These are phyloP conservation scores for Poeciliopsis gracilis DNA, from an alignment of 2,797 vertebrate genomes.

Conservation along the genomic window DNA sequence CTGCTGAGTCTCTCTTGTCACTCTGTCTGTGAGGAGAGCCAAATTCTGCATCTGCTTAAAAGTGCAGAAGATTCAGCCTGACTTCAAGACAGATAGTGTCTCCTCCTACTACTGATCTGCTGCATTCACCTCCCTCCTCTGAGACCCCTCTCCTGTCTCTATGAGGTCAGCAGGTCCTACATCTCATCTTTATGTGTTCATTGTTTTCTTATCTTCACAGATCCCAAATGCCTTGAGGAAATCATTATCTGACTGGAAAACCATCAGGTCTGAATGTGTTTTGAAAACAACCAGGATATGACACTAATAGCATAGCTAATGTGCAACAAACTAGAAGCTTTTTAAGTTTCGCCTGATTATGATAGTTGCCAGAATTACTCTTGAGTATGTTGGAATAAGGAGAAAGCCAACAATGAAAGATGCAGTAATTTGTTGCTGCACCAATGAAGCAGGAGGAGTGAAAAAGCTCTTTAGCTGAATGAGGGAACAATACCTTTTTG, in stretches of 20 bases:
- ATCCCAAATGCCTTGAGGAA: conserved; percentile 72
- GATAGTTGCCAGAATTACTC: conserved; percentile 30
- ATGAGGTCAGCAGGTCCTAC: neutral
- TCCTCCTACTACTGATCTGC: conserved; percentile 27
- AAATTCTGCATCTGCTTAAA: conserved; percentile 33
- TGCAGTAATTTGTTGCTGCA: conserved; percentile 14
- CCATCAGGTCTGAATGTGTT: conserved; percentile 72
- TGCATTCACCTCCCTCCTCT: neutral
- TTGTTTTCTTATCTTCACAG: conserved; percentile 4
- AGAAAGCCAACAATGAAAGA: conserved; percentile 15
- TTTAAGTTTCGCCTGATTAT: conserved; percentile 29
- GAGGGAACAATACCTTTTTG: conserved; percentile 30
- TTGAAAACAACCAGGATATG: conserved; percentile 68
- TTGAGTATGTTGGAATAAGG: conserved; percentile 25
- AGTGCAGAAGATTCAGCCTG: conserved; percentile 56
- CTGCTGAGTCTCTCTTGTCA: conserved; percentile 29
- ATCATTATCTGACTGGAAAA: conserved; percentile 73
- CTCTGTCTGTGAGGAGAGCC: conserved; percentile 28
- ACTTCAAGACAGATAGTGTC: conserved; percentile 47
- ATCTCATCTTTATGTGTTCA: neutral
- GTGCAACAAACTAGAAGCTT: conserved; percentile 66
- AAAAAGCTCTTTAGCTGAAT: conserved; percentile 23
- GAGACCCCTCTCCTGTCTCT: neutral
- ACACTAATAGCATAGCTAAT: conserved; percentile 57
- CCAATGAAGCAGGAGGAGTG: conserved; percentile 35